phyloP scores from a whole-genome alignment of 2,888 invertebrate genomes.

The Hirudinaria manillensis region DNA sequence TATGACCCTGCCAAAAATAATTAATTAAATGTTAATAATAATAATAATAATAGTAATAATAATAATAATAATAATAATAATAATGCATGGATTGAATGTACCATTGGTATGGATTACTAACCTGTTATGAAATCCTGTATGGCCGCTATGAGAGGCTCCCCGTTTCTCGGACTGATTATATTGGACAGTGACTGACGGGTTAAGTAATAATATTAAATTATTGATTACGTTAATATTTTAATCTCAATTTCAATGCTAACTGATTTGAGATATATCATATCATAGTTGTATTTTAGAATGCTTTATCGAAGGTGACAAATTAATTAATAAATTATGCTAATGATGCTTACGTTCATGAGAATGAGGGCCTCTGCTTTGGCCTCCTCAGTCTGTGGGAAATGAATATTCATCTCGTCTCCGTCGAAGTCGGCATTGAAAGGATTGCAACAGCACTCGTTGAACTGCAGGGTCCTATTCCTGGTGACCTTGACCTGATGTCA shows the following conservation, averaged over 20 bases:
- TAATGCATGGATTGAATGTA: background rate
- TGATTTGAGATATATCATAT: too few species aligned
- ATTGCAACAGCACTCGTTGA: conserved; percentile 96
- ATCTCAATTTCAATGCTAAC: too few species aligned
- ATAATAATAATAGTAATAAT: too few species aligned
- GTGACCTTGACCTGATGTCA: conserved; percentile 51
- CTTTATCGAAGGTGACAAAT: too few species aligned
- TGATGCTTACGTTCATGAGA: conserved; percentile 76
- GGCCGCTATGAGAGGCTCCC: conserved; percentile 93
- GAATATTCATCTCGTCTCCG: conserved; percentile 99
- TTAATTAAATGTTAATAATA: background rate
- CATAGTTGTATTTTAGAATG: too few species aligned
- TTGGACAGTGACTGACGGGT: conserved; percentile 79
- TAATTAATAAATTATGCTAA: too few species aligned
- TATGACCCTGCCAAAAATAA: conserved; percentile 67
- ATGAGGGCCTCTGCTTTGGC: conserved; percentile 91
- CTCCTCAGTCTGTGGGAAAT: conserved; percentile 96
- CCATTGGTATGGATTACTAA: conserved; percentile 29
- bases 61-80: background rate
- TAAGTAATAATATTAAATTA: too few species aligned
- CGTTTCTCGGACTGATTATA: conserved; percentile 92
- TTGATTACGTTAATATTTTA: too few species aligned
- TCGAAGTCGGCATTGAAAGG: conserved; percentile 99
- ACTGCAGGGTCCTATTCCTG: conserved; percentile 62
- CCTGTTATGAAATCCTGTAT: conserved; percentile 93